These are phyloP conservation scores for Nesidiocoris tenuis DNA, from an alignment of 2,888 invertebrate species.

Conservation along the genomic window DNA sequence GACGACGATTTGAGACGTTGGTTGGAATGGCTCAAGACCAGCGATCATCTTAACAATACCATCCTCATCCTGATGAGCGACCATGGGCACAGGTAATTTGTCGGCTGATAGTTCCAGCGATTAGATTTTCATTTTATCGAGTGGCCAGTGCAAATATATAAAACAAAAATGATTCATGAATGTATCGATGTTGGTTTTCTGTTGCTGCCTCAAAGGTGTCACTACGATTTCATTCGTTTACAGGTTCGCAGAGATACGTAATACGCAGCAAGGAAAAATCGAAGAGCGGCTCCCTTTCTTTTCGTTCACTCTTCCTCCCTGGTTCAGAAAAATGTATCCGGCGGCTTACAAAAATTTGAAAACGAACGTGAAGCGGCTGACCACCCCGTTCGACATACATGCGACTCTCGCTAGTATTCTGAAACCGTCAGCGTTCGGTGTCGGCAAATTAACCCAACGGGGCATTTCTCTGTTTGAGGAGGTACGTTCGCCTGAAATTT, in stretches of 20 bases:
- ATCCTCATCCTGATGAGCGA: slow-evolving; percentile 88
- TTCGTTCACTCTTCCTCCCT: slow-evolving; percentile 72
- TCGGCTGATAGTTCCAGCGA: not conserved
- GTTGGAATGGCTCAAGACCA: slow-evolving; percentile 63
- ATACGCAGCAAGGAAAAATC: slow-evolving; percentile 85
- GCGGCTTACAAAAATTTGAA: slow-evolving; percentile 62
- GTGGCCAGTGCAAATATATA: not conserved
- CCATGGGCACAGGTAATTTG: slow-evolving; percentile 79
- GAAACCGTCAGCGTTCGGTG: slow-evolving; percentile 56
- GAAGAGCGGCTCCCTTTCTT: slow-evolving; percentile 90
- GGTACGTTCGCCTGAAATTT: slow-evolving; percentile 55
- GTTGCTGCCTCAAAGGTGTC: too few relatives aligned
- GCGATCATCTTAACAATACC: slow-evolving; percentile 72
- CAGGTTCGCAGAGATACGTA: slow-evolving; percentile 77
- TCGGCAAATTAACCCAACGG: slow-evolving; percentile 61
- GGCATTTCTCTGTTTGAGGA: slow-evolving; percentile 65
- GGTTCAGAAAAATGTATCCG: slow-evolving; percentile 64
- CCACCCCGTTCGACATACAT: slow-evolving; percentile 88
- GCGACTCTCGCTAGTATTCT: slow-evolving; percentile 73
- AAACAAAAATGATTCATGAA: not conserved
- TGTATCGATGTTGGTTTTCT: not conserved
- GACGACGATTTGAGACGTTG: slow-evolving; percentile 72
- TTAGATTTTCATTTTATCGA: not conserved
- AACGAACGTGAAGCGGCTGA: slow-evolving; percentile 67
- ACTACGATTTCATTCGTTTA: too few relatives aligned